A percentile compares a stretch with the other conserved stretches of the same genome.
These are phyloP conservation scores for Ictalurus furcatus DNA, from an alignment of 2,113 vertebrate genomes.

Conservation along the genomic window DNA sequence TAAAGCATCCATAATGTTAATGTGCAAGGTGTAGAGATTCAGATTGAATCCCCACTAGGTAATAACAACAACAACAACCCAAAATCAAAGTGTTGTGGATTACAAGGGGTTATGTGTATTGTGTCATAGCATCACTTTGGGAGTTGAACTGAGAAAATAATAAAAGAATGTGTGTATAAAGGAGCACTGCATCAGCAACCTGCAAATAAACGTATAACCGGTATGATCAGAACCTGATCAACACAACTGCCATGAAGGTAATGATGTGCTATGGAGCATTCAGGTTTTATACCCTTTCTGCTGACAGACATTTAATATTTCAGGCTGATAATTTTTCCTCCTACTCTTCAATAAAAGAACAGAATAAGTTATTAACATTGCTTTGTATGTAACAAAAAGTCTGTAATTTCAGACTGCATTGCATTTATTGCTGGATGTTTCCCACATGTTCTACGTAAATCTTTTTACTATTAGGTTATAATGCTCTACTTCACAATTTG, in stretches of 20 bases:
- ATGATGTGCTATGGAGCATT: neutral
- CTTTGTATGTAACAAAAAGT: neutral
- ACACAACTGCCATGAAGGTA: neutral
- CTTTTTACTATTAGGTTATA: neutral
- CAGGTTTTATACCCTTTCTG: neutral
- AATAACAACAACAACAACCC: too few relatives aligned
- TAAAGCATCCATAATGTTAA: too few relatives aligned
- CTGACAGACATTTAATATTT: neutral
- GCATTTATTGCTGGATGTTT: neutral
- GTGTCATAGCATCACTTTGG: neutral
- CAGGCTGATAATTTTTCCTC: neutral
- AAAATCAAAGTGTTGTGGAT: neutral
- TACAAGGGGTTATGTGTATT: neutral
- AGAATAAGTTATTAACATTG: neutral
- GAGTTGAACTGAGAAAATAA: neutral
- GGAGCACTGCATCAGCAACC: neutral
- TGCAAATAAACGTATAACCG: neutral
- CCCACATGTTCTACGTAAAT: neutral
- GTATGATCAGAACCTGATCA: neutral
- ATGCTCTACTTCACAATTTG: neutral
- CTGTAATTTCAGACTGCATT: too few relatives aligned
- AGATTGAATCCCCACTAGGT: too few relatives aligned
- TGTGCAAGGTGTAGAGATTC: too few relatives aligned
- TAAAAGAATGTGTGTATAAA: neutral
- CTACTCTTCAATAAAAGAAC: neutral